phyloP scores from a whole-genome alignment of 2,888 invertebrate species.

The Flexamia atlantica region DNA sequence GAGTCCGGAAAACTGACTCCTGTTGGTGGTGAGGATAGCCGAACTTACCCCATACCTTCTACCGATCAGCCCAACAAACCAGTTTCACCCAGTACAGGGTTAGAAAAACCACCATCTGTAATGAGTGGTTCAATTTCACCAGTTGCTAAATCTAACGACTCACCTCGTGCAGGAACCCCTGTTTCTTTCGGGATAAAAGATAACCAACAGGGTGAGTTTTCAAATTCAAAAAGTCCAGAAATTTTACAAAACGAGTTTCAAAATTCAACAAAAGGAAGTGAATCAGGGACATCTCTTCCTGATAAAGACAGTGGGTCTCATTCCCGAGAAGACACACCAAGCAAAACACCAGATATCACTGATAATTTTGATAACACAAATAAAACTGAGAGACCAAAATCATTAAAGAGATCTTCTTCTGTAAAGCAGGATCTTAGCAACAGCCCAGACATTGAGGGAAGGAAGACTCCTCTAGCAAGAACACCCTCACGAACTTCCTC shows the following conservation, averaged over 20 bases:
- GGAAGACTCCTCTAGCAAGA: slow-evolving; percentile 55
- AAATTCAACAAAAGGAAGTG: slow-evolving; percentile 17
- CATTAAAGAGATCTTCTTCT: slow-evolving; percentile 61
- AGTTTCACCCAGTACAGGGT: not conserved
- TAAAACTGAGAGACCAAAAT: slow-evolving; percentile 59
- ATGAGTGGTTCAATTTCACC: slow-evolving; percentile 22
- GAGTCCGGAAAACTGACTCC: slow-evolving; percentile 41
- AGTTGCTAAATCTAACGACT: slow-evolving; percentile 3
- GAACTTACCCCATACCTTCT: slow-evolving; percentile 23
- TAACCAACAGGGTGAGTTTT: not conserved
- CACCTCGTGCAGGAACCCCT: slow-evolving; percentile 24
- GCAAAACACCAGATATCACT: slow-evolving; percentile 16
- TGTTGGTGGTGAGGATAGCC: slow-evolving; percentile 4
- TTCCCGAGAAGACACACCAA: slow-evolving; percentile 33
- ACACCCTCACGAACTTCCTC: slow-evolving; percentile 59
- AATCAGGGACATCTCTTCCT: slow-evolving; percentile 55
- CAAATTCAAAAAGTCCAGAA: slow-evolving; percentile 24
- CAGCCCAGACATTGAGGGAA: slow-evolving; percentile 44
- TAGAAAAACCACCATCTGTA: not conserved
- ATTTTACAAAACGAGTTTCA: slow-evolving; percentile 9
- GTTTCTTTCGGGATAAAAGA: not conserved
- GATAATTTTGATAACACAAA: slow-evolving; percentile 11
- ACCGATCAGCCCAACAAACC: slow-evolving; percentile 32
- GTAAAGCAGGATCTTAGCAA: slow-evolving; percentile 41
- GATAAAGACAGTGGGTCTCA: slow-evolving; percentile 28